A percentile compares a stretch with the other conserved stretches of the same genome.
These are phyloP conservation scores for Sebastes nivosus DNA, from an alignment of 2,797 vertebrate genomes.

Conservation along the genomic window DNA sequence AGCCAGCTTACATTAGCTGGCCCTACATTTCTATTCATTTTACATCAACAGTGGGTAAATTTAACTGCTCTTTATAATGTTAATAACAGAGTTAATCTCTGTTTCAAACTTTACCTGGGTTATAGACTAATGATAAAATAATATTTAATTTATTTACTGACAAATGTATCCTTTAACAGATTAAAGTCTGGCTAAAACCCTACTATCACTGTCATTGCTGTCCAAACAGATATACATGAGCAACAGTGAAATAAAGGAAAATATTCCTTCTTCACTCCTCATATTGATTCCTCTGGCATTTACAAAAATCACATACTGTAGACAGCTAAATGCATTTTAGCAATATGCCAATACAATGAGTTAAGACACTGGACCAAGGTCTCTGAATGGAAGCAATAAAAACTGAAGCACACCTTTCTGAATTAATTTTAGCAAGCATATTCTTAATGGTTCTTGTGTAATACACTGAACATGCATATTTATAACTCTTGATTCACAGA, in stretches of 20 bases:
- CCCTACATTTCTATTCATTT: slow-evolving; percentile 17
- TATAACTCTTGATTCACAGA: slow-evolving; percentile 20
- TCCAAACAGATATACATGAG: not conserved
- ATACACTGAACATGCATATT: slow-evolving; percentile 21
- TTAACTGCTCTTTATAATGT: not conserved
- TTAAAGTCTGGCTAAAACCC: not conserved
- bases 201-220: not conserved
- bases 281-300: slow-evolving; percentile 16
- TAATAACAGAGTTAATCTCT: not conserved
- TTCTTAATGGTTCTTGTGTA: not conserved
- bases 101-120: not conserved
- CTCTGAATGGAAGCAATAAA: slow-evolving; percentile 70
- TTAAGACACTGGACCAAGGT: slow-evolving; percentile 30
- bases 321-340: slow-evolving; percentile 31
- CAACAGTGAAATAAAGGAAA: slow-evolving; percentile 2
- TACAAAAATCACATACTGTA: slow-evolving; percentile 21
- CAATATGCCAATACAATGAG: slow-evolving; percentile 37
- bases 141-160: not conserved
- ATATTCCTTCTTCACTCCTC: not conserved
- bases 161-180: not conserved
- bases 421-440: not conserved
- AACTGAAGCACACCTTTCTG: slow-evolving; percentile 38
- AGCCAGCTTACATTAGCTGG: not conserved
- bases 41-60: slow-evolving; percentile 7
- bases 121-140: not conserved